A percentile compares a stretch with the other conserved stretches of the same genome.
Evolutionary conservation across 64 coral and sea anemone species (phyloP).

Genomic region (Dendronephthya gigantea): DNA sequence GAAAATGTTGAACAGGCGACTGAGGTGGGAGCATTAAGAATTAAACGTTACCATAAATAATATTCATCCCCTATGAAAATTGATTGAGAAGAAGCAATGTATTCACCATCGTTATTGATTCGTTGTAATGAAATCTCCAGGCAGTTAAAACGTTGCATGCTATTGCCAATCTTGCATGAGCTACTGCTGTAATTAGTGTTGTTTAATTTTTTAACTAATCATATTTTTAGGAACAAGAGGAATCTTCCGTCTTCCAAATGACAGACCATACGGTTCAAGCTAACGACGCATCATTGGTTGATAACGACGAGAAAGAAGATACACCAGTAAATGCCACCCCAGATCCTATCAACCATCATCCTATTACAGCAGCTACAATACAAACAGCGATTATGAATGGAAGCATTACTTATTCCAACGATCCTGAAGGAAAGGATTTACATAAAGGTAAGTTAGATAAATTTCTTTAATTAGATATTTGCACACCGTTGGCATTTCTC

Average conservation of each 20-base stretch:
- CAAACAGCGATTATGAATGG: neutral
- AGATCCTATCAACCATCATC: neutral
- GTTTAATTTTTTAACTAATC: too few species aligned
- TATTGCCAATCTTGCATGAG: too few species aligned
- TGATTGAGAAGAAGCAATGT: too few species aligned
- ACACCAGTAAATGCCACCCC: neutral
- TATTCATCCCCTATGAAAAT: too few species aligned
- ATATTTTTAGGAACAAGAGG: too few species aligned
- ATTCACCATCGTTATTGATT: too few species aligned
- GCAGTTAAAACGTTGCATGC: too few species aligned
- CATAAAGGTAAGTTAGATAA: neutral
- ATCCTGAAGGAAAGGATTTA: neutral
- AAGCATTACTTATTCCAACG: neutral
- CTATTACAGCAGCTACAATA: neutral
- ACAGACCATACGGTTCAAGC: neutral
- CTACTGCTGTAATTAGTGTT: too few species aligned
- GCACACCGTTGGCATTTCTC: too few species aligned
- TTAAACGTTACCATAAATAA: neutral
- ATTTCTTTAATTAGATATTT: too few species aligned
- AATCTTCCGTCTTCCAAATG: neutral
- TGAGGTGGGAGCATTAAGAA: neutral
- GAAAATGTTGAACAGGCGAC: neutral
- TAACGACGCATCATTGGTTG: neutral
- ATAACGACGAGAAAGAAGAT: neutral
- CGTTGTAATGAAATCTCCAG: too few species aligned